Evolutionary conservation across 2,113 vertebrate genomes (phyloP), one percentile per base, ranked within the genome.

Genomic region (Cebus imitator): DNA sequence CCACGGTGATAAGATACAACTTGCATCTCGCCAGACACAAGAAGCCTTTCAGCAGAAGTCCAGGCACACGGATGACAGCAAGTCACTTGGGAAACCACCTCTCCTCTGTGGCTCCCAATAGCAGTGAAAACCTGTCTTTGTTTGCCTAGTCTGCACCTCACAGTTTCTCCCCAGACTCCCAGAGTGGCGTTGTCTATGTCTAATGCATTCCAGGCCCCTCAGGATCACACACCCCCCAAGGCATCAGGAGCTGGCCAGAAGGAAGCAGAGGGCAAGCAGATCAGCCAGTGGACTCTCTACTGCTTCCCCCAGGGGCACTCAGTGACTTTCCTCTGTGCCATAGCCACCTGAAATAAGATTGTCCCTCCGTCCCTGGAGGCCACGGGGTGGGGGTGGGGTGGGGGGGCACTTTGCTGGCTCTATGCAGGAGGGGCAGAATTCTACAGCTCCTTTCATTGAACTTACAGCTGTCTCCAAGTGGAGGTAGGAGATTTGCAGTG

Each of bases 91-190:
- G 91, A 81, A 70, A 79, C 25, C 79, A 79, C 76, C 76, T 85
- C 81, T 50, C 57, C 48, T 16, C 87, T 45, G 27, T 82, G 81
- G 68, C 43, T 76, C 45, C 58, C 32, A 87, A 76, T 8, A 25
- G 73, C 80, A 94, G 68, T 84, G 87, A 81, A 87, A 92, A 96
- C 87, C 89, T 94, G 94, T 35, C 97, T 97, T 96, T 98, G 97
- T 98, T 90, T 95, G 93, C 82, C 23, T n/a, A 48, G 64, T 50
- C 58, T 17, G n/a, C 27, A 92, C 85, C 94, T 76, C 93, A 55
- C 83, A 35, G 86, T 58, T 92, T 90, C 80, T 92, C 93, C 58
- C 55, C 75, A 93, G 96, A 40, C 64, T 87, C 68, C 48, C 75
- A 90, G 75, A 52, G 90, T 5, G n/a, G 57, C 48, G 68, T 58